phyloP scores from a whole-genome alignment of 2,797 vertebrate genomes.

The Mormyrops boulengeri region DNA sequence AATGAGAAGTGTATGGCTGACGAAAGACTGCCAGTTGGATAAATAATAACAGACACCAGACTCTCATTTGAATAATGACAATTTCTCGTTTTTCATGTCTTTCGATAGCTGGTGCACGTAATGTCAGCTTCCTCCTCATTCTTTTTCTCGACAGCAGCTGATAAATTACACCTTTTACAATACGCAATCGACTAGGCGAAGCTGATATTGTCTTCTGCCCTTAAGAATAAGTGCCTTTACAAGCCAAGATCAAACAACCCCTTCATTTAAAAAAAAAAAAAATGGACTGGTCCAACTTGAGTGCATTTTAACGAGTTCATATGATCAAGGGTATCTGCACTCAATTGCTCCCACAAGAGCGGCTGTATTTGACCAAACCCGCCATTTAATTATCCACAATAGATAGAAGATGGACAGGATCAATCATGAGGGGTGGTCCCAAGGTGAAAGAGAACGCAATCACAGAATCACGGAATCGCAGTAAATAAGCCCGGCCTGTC shows the following conservation, averaged over 20 bases:
- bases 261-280: background rate
- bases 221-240: background rate
- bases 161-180: conserved; percentile 1
- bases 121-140: background rate
- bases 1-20: background rate
- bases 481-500: conserved; percentile 29
- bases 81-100: background rate
- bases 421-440: background rate
- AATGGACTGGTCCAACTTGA: background rate
- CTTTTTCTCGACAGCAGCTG: background rate
- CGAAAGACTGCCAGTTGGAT: background rate
- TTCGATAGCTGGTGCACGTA: background rate
- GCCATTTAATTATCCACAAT: background rate
- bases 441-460: background rate
- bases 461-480: conserved; percentile 19
- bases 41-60: conserved; percentile 1
- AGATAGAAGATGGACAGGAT: background rate
- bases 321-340: background rate
- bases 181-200: background rate
- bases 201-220: background rate
- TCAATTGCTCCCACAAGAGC: background rate
- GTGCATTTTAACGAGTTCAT: conserved; percentile 4
- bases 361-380: background rate
- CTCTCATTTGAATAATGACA: background rate
- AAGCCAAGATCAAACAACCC: background rate